A percentile compares a stretch with the other conserved stretches of the same genome.
These are phyloP conservation scores for Pangasianodon gigas DNA, from an alignment of 2,113 vertebrate species.

Conservation along the genomic window DNA sequence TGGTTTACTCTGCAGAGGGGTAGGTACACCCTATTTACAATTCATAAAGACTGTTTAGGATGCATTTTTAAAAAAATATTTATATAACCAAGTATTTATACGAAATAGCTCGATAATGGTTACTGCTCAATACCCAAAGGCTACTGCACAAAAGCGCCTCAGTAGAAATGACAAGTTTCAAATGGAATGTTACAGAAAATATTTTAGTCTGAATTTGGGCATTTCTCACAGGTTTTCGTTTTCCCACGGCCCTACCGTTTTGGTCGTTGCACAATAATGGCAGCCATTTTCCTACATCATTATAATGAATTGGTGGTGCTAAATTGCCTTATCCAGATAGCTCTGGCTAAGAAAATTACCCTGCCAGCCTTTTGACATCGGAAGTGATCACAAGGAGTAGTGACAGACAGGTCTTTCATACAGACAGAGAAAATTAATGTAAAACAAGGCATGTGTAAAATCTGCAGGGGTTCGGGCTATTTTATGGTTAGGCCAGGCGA, in stretches of 20 bases:
- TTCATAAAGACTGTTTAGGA: not conserved
- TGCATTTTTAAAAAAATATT: not conserved
- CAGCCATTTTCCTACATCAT: slow-evolving; percentile 69
- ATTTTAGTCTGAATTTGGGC: slow-evolving; percentile 16
- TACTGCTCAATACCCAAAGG: not conserved
- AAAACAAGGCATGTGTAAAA: not conserved
- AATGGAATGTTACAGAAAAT: not conserved
- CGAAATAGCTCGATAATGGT: not conserved
- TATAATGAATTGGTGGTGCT: slow-evolving; percentile 46
- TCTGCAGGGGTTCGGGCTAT: not conserved
- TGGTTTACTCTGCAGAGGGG: slow-evolving; percentile 32
- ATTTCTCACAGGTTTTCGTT: slow-evolving; percentile 24
- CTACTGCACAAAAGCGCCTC: not conserved
- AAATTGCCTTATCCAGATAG: slow-evolving; percentile 40
- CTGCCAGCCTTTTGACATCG: slow-evolving; percentile 30
- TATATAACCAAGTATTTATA: not conserved
- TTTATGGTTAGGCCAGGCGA: not conserved
- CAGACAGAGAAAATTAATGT: not conserved
- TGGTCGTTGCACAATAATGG: slow-evolving; percentile 50
- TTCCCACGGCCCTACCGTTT: slow-evolving; percentile 38
- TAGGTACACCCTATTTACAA: slow-evolving; percentile 24
- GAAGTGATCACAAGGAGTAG: slow-evolving; percentile 14
- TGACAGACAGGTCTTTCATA: not conserved
- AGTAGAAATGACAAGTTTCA: slow-evolving; percentile 5
- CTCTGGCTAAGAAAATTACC: slow-evolving; percentile 38